These are phyloP conservation scores for Catonia carolina DNA, from an alignment of 2,888 invertebrate species.

Conservation along the genomic window DNA sequence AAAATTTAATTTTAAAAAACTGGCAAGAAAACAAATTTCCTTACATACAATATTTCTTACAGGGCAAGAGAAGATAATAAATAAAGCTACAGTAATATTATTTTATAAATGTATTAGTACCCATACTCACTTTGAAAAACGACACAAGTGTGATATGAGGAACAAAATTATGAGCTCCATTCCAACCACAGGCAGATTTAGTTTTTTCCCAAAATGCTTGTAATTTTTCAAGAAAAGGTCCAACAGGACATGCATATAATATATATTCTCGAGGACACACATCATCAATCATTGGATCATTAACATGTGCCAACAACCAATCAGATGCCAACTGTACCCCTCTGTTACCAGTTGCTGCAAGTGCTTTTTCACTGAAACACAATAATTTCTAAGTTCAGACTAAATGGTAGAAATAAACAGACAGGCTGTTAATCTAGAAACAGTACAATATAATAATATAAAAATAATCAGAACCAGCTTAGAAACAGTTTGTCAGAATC, in stretches of 20 bases:
- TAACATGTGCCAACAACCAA: slow-evolving; percentile 84
- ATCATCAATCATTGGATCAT: slow-evolving; percentile 72
- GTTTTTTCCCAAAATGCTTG: slow-evolving; percentile 74
- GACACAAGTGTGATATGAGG: slow-evolving; percentile 86
- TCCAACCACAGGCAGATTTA: slow-evolving; percentile 68
- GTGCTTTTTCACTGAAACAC: slow-evolving; percentile 68
- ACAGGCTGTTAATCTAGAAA: no score
- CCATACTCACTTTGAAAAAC: slow-evolving; percentile 66
- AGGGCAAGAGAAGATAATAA: no score
- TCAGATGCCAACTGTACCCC: slow-evolving; percentile 85
- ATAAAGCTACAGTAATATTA: no score
- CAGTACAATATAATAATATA: slow-evolving; percentile 12
- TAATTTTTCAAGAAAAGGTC: slow-evolving; percentile 62
- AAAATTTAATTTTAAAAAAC: no score
- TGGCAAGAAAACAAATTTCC: no score
- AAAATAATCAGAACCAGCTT: no score
- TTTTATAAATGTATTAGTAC: no score
- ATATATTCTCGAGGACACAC: slow-evolving; percentile 76
- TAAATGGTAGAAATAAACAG: no score
- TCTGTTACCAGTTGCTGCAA: slow-evolving; percentile 82
- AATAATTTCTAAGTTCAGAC: slow-evolving; percentile 22
- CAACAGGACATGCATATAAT: slow-evolving; percentile 79
- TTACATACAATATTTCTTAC: no score
- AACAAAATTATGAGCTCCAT: slow-evolving; percentile 82
- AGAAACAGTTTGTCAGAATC: no score